Conservation (phyloP, 2,888 invertebrate genomes). For the Diaphora mendica region DNA sequence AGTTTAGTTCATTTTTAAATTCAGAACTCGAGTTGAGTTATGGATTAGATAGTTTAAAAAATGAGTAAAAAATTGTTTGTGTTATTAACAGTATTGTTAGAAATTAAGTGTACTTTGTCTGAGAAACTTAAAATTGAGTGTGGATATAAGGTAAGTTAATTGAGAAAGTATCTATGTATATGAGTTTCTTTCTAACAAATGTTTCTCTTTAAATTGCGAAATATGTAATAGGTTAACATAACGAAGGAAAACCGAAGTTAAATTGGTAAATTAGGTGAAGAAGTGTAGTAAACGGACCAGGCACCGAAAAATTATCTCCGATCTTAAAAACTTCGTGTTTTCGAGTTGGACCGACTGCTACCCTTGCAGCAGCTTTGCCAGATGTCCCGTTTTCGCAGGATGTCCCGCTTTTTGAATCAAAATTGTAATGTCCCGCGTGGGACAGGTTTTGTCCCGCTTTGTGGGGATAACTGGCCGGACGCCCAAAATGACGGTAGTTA, state of each 20-base stretch:
- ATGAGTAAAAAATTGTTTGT: conserved; percentile 22
- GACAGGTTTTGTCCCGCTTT: too few species aligned
- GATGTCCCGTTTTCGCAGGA: too few species aligned
- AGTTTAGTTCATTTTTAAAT: conserved; percentile 14
- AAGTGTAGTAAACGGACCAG: not conserved
- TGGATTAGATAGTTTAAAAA: not conserved
- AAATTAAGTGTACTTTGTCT: conserved; percentile 28
- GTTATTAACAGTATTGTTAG: conserved; percentile 32
- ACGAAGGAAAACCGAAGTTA: not conserved
- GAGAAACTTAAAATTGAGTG: conserved; percentile 68
- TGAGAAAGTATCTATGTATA: too few species aligned
- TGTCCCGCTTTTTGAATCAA: too few species aligned
- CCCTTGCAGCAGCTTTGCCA: too few species aligned
- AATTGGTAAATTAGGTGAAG: not conserved
- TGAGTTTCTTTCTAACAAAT: not conserved
- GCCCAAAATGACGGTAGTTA: too few species aligned
- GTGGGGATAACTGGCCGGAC: too few species aligned
- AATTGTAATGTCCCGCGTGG: too few species aligned
- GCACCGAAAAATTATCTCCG: too few species aligned
- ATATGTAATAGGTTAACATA: too few species aligned
- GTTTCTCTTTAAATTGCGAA: not conserved
- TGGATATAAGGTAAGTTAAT: conserved; percentile 71
- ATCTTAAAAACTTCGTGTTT: too few species aligned
- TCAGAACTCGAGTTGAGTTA: conserved; percentile 16
- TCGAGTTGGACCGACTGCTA: too few species aligned